Conservation (phyloP, 92 coral and sea anemone species). For the Palythoa caribaeorum region DNA sequence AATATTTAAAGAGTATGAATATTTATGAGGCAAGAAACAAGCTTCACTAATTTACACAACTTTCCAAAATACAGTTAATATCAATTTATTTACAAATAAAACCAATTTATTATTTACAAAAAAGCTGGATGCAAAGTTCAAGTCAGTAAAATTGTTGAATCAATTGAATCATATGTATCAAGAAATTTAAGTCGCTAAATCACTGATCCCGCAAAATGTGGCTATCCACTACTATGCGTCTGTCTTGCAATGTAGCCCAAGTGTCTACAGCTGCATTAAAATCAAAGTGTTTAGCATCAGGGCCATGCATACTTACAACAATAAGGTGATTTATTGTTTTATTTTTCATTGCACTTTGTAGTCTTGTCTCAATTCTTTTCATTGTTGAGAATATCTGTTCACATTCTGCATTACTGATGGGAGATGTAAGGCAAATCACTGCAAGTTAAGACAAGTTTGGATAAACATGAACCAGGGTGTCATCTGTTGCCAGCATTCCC, state of each 20-base stretch:
- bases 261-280: neutral
- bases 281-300: neutral
- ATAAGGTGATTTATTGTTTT: neutral
- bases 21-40: no score
- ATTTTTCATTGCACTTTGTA: neutral
- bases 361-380: neutral
- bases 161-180: no score
- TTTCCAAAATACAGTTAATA: neutral
- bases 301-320: neutral
- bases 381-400: neutral
- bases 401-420: conserved; percentile 1
- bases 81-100: no score
- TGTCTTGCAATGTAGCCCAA: neutral
- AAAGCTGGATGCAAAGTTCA: no score
- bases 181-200: no score
- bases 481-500: neutral
- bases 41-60: no score
- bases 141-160: no score
- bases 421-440: neutral
- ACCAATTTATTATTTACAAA: neutral
- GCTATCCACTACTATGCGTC: no score
- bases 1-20: no score
- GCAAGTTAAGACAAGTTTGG: neutral
- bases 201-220: no score
- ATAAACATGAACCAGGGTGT: neutral